phyloP scores from a whole-genome alignment of 2,888 invertebrate genomes.

The Andrena haemorrhoa region DNA sequence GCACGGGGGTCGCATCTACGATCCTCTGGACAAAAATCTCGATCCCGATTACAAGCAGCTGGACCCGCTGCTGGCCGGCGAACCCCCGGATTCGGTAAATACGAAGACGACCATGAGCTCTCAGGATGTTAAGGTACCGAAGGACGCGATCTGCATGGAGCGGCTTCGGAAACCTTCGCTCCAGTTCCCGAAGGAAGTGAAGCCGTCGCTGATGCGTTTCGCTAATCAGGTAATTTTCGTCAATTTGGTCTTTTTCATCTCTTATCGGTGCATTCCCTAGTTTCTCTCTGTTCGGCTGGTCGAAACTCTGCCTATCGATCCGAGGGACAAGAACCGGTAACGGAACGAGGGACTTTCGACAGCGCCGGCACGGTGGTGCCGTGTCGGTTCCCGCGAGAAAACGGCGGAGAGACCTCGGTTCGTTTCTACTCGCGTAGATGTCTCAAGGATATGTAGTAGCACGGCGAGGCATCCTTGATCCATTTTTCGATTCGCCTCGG shows the following conservation, averaged over 20 bases:
- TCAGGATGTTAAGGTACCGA: conserved; percentile 63
- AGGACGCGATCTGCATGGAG: conserved; percentile 31
- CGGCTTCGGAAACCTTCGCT: conserved; percentile 14
- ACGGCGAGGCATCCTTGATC: conserved; percentile 53
- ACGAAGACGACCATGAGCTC: conserved; percentile 67
- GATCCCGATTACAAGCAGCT: conserved; percentile 79
- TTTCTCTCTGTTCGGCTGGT: background rate
- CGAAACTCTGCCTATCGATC: background rate
- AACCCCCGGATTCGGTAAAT: conserved; percentile 26
- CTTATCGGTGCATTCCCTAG: background rate
- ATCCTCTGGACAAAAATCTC: conserved; percentile 72
- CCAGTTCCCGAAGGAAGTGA: conserved; percentile 66
- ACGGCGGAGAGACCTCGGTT: conserved; percentile 26
- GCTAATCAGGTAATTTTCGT: conserved; percentile 61
- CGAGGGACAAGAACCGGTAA: background rate
- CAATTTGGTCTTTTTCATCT: too few species aligned
- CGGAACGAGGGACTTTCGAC: background rate
- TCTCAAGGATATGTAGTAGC: conserved; percentile 48
- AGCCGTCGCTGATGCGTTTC: conserved; percentile 35
- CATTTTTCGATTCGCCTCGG: conserved; percentile 48
- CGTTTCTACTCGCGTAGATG: conserved; percentile 43
- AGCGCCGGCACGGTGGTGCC: conserved; percentile 6
- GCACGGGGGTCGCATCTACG: conserved; percentile 76
- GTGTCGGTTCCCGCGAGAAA: conserved; percentile 3
- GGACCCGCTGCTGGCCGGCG: conserved; percentile 72